Evolutionary conservation across 2,113 vertebrate genomes (phyloP), one percentile per base, ranked within the genome.

Genomic region (Sylvietta virens): DNA sequence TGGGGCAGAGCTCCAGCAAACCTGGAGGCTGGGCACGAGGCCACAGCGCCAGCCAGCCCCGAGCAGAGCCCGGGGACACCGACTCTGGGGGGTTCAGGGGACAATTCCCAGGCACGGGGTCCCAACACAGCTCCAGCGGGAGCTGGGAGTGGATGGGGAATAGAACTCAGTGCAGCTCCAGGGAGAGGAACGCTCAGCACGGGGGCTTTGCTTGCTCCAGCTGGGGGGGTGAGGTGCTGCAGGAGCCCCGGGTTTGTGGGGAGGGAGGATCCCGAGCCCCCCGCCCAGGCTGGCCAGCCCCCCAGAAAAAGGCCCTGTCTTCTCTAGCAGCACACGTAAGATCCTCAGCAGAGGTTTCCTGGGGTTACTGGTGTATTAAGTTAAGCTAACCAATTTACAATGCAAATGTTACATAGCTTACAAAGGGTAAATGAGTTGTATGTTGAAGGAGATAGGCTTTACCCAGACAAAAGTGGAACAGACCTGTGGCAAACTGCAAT

Each of bases 401-500:
- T 94, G 97, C 96, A 95, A 94, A 97, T 97, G 96, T 94, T 93
- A 86, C 95, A 83, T 1, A 90, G 82, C 87, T 96, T 77, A 84
- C 92, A 96, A 94, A 96, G 92, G 94, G 94, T 93, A 97, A 95
- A 97, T 90, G 92, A 95, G 95, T 95, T 94, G 91, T 93, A 62
- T 95, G 92, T 95, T 71, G 93, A 94, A 97, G 94, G 98, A 98
- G 98, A 98, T 97, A 97, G 98, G 97, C 97, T 98, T 97, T 98
- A 98, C 97, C 97, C 98, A 98, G 98, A 98, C 98, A 98, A 98
- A 98, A 98, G 98, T 97, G 96, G 97, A 98, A 91, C 98, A 98
- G 98, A 98, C 98, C 98, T 98, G 97, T 98, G 98, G 98, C 98
- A 98, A 98, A 98, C 95, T 97, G 97, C 98, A 98, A 98, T 98